Evolutionary conservation across 2,888 invertebrate genomes (phyloP), one percentile per base, ranked within the genome.

Genomic region (Chymomyza procnemis): DNA sequence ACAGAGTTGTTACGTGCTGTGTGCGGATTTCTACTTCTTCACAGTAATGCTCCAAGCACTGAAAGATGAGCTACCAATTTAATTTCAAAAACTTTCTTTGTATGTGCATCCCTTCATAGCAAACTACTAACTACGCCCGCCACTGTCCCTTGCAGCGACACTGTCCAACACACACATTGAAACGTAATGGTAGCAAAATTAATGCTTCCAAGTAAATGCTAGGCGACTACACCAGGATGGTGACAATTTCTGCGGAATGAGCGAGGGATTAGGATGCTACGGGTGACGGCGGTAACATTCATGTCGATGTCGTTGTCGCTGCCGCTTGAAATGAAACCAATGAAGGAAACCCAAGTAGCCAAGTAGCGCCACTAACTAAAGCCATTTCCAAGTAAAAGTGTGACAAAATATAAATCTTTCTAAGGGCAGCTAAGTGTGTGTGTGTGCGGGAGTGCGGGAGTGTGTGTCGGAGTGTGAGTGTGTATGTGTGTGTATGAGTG

Each of bases 181-280:
- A n/a, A 16, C 21, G 63, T 65, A 72, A 70, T 62, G 67, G 59
- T 69, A 73, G 66, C 69, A 78, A 79, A 78, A 79, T 73, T 74
- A 79, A 78, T 75, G 78, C 61, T 59, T 50, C 26, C 66, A 73
- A 85, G 80, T 73, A 80, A 80, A 82, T 68, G 71, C 55, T 78
- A 65, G 67, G 67, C 71, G 82, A 82, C 76, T 73, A 46, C 71
- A 65, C 72, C 82, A 68, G 58, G 73, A 22, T 63, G 71, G 58
- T 52, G 63, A 71, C 61, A 56, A 64, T 9, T 41, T 41, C 34
- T 0, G 12, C 34, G 2, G 12, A 9, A 41, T 41, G 34, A 41
- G 12, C 3, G 34, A 9, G 34, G 68, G 52, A 54, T 47, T 50
- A 48, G 22, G 63, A n/a, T n/a, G 22, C 30, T 18, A 30, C 41